A percentile compares a stretch with the other conserved stretches of the same genome.
These are phyloP conservation scores for Aelia acuminata DNA, from an alignment of 2,888 invertebrate genomes.

Conservation along the genomic window DNA sequence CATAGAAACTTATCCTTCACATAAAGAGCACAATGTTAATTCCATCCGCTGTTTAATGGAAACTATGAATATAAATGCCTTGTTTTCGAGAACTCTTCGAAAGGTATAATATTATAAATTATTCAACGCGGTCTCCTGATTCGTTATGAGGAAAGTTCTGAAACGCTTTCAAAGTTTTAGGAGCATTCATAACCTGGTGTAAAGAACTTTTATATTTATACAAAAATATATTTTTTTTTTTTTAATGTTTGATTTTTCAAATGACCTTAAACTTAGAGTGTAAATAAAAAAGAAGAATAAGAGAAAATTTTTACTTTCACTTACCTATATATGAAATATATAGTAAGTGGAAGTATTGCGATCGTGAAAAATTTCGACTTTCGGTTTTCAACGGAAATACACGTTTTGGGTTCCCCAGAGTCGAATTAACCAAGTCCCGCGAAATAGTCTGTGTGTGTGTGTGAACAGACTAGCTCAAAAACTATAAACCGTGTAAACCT, in stretches of 20 bases:
- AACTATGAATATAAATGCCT: slow-evolving; percentile 21
- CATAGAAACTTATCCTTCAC: not conserved
- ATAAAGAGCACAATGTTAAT: not conserved
- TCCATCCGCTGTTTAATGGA: not conserved
- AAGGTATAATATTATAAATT: slow-evolving; percentile 12
- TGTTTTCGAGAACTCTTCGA: not conserved
- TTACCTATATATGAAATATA: too few relatives aligned
- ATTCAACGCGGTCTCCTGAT: not conserved
- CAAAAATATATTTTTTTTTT: not conserved
- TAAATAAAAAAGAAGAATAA: too few relatives aligned
- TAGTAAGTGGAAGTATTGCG: too few relatives aligned
- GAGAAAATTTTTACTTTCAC: too few relatives aligned
- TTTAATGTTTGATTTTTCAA: not conserved
- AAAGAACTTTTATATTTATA: not conserved
- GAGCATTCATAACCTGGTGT: not conserved
- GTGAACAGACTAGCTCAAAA: too few relatives aligned
- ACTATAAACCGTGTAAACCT: too few relatives aligned
- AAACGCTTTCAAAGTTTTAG: slow-evolving; percentile 26
- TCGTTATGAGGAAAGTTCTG: not conserved
- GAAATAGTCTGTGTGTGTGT: too few relatives aligned
- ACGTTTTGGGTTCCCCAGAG: too few relatives aligned
- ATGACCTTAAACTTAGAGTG: too few relatives aligned
- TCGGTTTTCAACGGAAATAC: too few relatives aligned
- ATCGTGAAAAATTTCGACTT: too few relatives aligned
- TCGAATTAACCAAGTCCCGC: too few relatives aligned